phyloP scores from a whole-genome alignment of 23 tunicate genomes.

The Clavelina lepadiformis region DNA sequence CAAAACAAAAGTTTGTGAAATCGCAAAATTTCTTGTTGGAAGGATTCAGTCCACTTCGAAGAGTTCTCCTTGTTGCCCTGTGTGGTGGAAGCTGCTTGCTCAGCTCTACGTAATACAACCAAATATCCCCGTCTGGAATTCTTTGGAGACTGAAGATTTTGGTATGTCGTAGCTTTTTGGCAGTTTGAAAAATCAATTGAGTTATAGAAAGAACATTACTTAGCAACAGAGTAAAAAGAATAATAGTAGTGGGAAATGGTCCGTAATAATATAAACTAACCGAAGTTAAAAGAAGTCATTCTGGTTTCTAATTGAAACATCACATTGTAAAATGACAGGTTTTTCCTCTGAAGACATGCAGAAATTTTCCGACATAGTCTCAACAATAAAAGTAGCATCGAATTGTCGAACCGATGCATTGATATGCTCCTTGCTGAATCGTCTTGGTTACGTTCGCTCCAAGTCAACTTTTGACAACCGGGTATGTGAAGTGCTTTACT shows the following conservation, averaged over 20 bases:
- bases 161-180: no score
- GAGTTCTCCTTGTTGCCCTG: slow-evolving; percentile 4
- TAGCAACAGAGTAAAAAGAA: no score
- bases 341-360: slow-evolving; percentile 20
- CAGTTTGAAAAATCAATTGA: no score
- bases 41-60: slow-evolving; percentile 20
- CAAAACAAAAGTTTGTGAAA: slow-evolving; percentile 15
- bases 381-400: slow-evolving; percentile 53
- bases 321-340: neutral
- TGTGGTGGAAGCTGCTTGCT: slow-evolving; percentile 80
- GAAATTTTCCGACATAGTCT: slow-evolving; percentile 33
- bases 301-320: neutral
- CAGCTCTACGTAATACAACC: slow-evolving; percentile 68
- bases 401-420: slow-evolving; percentile 80
- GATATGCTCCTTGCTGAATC: slow-evolving; percentile 57
- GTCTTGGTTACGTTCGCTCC: slow-evolving; percentile 75
- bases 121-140: slow-evolving; percentile 42
- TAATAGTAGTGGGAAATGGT: no score
- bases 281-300: neutral
- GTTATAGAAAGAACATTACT: no score
- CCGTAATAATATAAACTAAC: neutral
- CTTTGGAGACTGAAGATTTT: no score
- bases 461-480: slow-evolving; percentile 22
- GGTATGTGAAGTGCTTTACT: no score
- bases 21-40: slow-evolving; percentile 18